These are phyloP conservation scores for Uloborus diversus DNA, from an alignment of 1,140 invertebrate species.

Conservation along the genomic window DNA sequence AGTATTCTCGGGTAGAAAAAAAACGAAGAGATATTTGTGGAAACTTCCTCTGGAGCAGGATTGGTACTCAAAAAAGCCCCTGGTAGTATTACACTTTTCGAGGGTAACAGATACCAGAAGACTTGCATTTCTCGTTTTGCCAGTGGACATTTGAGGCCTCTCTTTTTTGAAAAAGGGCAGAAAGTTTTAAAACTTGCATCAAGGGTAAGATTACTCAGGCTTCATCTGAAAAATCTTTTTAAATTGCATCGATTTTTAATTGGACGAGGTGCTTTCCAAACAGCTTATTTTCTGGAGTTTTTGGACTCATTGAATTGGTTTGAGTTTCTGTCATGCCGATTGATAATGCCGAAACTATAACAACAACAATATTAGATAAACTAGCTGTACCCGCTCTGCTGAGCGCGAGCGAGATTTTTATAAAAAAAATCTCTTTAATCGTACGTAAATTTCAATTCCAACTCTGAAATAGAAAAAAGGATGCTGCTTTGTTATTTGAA, in stretches of 20 bases:
- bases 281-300: background rate
- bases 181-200: constrained; percentile 11
- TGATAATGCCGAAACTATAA: too few species aligned
- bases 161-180: background rate
- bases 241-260: background rate
- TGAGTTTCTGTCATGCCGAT: too few species aligned
- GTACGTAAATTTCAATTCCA: too few species aligned
- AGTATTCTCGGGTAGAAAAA: background rate
- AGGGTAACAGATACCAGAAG: background rate
- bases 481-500: too few species aligned
- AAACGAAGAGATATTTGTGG: background rate
- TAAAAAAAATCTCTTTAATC: too few species aligned
- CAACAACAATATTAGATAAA: too few species aligned
- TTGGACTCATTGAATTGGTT: background rate
- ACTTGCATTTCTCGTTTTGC: background rate
- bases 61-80: background rate
- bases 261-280: background rate
- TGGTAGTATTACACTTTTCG: background rate
- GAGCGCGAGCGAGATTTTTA: too few species aligned
- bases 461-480: too few species aligned
- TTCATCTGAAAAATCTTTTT: background rate
- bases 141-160: background rate
- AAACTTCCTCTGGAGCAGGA: background rate
- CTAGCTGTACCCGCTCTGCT: too few species aligned
- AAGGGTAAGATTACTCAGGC: background rate